Base-by-base conservation (phyloP, 1,140 invertebrate genomes). In the Triops cancriformis region DNA sequence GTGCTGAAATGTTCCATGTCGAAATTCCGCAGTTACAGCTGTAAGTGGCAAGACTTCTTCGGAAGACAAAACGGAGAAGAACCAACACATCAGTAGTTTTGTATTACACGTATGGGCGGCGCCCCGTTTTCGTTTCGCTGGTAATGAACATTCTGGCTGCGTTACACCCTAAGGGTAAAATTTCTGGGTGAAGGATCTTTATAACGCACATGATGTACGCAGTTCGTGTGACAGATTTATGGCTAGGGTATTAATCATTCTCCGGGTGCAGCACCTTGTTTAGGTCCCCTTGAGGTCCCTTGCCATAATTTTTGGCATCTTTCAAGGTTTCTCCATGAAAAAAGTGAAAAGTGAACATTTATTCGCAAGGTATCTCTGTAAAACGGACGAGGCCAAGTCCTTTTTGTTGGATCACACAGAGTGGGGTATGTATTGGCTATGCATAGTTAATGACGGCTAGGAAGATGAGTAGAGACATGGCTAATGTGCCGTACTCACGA, bases 401-500 rank as follows among this genome's bases (percentile, higher is more conserved):
- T 64, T 64, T 64, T n/a, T 23, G 23, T 23, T n/a, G 23, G 18
- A 64, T 18, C 51, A 5, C 14, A 0, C 7, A 23, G 51, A 37
- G 31, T 37, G 2, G 9, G 10, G 10, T 18, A 14, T 23, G 10
- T 64, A 64, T 64, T 64, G 51, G 51, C 51, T 64, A 64, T 64
- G 51, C 51, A 64, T 64, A 64, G 51, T 64, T 64, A 64, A 64
- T 64, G 51, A 64, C n/a, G 51, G 51, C 51, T 5, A 64, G 51
- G 51, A 64, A 64, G 51, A 64, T 64, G 51, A 64, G 51, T 64
- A 12, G 1, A 64, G 51, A 64, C 51, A 64, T 12, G 51, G 51
- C 51, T 64, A 64, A 64, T 64, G 10, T 64, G 23, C 51, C 51
- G 51, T 64, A 64, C 51, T 64, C 51, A 64, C 51, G 51, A 64